Evolutionary conservation across 2,888 invertebrate species (phyloP).

Genomic region (Agonopterix heracliana): DNA sequence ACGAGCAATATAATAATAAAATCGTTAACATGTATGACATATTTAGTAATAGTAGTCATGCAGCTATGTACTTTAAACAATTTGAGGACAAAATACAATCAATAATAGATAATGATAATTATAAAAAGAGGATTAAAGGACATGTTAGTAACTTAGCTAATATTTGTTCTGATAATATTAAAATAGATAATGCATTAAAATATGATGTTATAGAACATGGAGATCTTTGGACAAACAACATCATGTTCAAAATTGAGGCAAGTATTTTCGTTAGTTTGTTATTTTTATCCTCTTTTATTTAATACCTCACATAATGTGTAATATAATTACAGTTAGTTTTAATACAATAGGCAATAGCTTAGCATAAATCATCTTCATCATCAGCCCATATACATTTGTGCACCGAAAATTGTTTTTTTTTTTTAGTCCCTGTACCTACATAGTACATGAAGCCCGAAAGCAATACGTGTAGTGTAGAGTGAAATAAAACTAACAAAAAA

Average conservation of each 20-base stretch:
- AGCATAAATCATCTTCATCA: no score
- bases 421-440: no score
- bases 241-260: conserved; percentile 21
- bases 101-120: not conserved
- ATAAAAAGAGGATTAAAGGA: not conserved
- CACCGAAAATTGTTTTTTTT: no score
- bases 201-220: conserved; percentile 23
- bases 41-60: not conserved
- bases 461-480: no score
- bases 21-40: not conserved
- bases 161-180: not conserved
- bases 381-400: no score
- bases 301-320: not conserved
- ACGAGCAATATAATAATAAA: not conserved
- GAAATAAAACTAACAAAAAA: no score
- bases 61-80: not conserved
- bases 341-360: no score
- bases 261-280: conserved; percentile 2
- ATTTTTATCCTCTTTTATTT: no score
- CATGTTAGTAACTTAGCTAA: not conserved
- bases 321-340: no score
- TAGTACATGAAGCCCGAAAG: no score
- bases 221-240: conserved; percentile 27
- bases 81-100: not conserved
- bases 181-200: conserved; percentile 8